Evolutionary conservation across 2,113 vertebrate genomes (phyloP), one percentile per base, ranked within the genome.

Genomic region (Tachycineta bicolor): DNA sequence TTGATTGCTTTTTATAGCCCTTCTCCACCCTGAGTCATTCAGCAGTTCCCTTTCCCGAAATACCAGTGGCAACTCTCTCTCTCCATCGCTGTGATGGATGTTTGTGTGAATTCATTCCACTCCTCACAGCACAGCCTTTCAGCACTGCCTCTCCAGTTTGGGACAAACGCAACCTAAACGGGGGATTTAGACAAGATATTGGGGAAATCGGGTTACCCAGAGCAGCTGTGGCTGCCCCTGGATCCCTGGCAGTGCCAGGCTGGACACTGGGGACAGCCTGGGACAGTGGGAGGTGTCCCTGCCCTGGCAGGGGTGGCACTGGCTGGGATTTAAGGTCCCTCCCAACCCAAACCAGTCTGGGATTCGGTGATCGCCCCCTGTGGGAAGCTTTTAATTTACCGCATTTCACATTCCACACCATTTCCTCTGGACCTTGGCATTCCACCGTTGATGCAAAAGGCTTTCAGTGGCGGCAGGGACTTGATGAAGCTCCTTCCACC

Each of bases 1-100:
- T 29, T 46, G 84, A 47, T 43, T 87, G 49, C 53, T 94, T 92
- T 93, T 71, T 67, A 43, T 43, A 63, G 75, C 41, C 69, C 52
- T 74, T 26, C 77, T 50, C 53, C 55, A 33, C 18, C 39, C 44
- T 46, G 56, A 52, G 13, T 31, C 62, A 28, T 11, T 46, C 23
- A 50, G 70, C 75, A 60, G 53, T 3, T 84, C 85, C 74, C 26
- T 60, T 55, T 81, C 83, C 71, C 0, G 1, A 37, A 80, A 65
- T 23, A 67, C 50, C 64, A 53, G 43, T 1, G 2, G 17, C 15
- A 39, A 26, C 37, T 85, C 75, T 62, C 58, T 62, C 58, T 23
- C 58, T 12, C 23, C 64, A 28, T 84, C 49, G 60, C 62, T 7
- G 65, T 12, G 18, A 52, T 7, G 44, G 69, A 14, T 87, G 44